These are phyloP conservation scores for Neoascia interrupta DNA, from an alignment of 2,888 invertebrate genomes.

Conservation along the genomic window DNA sequence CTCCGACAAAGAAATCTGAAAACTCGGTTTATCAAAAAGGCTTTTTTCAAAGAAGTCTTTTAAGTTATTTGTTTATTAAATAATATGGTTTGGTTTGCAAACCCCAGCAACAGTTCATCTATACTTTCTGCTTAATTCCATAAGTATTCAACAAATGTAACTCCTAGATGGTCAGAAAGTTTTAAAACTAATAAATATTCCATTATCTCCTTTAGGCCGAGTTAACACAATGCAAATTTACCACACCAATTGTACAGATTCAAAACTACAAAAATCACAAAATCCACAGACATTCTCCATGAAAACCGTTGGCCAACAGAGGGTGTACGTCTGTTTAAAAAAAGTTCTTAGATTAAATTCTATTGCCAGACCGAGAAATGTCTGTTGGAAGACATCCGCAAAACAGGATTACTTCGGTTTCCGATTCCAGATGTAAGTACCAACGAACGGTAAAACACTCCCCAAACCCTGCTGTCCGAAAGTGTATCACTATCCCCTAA, in stretches of 20 bases:
- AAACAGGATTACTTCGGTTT: slow-evolving; percentile 62
- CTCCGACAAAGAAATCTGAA: too few species aligned
- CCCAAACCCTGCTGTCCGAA: slow-evolving; percentile 22
- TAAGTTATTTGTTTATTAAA: too few species aligned
- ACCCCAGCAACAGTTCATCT: too few species aligned
- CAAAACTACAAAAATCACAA: slow-evolving; percentile 44
- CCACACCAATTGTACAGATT: slow-evolving; percentile 47
- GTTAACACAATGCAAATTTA: slow-evolving; percentile 38
- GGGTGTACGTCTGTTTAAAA: not conserved
- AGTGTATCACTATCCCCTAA: slow-evolving; percentile 15
- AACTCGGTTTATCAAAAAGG: too few species aligned
- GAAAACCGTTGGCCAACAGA: not conserved
- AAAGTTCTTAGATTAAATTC: slow-evolving; percentile 50
- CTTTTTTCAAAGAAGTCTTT: too few species aligned
- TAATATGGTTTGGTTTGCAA: too few species aligned
- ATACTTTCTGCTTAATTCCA: too few species aligned
- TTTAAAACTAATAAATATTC: slow-evolving; percentile 48
- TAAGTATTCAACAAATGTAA: too few species aligned
- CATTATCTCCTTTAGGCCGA: slow-evolving; percentile 35
- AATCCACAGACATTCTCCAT: slow-evolving; percentile 27
- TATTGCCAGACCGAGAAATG: slow-evolving; percentile 54
- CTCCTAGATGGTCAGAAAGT: too few species aligned
- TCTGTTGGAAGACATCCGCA: slow-evolving; percentile 55
- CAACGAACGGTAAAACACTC: not conserved
- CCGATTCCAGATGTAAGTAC: not conserved